Base-by-base conservation (phyloP, 2,113 vertebrate species). In the Nerophis lumbriciformis region DNA sequence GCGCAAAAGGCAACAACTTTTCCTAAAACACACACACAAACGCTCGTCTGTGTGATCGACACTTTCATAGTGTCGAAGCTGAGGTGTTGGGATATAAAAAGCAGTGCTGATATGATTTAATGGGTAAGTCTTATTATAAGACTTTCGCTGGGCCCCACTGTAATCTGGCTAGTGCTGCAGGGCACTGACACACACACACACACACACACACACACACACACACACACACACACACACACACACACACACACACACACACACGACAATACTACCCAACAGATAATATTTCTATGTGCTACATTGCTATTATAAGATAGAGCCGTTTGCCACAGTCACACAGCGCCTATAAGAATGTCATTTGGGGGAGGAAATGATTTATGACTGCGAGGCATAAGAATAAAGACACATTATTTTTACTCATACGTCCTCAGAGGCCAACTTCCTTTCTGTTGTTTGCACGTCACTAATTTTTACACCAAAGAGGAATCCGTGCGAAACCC, bases 41-140 rank as follows among this genome's bases (percentile, higher is more conserved):
- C 64, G 66, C 74, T 45, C 62, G 51, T 65, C 61, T 52, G 56
- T 48, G 68, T 85, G 83, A 89, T 72, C 68, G 82, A 83, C 85
- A 76, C 79, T 84, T 85, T 82, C 81, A 85, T 76, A 82, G 85
- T 83, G 76, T 81, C 55, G 76, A 72, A 63, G 79, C 86, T 80
- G 81, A 88, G 84, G 87, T 85, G 87, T 80, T 77, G 84, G 82
- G 85, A 85, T 88, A 88, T 91, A 87, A 90, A 89, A 91, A 88
- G 86, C 83, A 81, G 82, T 68, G 77, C 86, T 88, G 89, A 88
- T 90, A 89, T 84, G 88, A 89, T 89, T 90, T 90, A 86, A 91
- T 86, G 84, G 84, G 77, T 80, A 69, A 80, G 82, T 86, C 81
- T 88, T 89, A 90, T 88, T 89, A 89, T 87, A 88, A 89, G 84